phyloP scores from a whole-genome alignment of 2,113 vertebrate species.

The Leucopternis melanops region DNA sequence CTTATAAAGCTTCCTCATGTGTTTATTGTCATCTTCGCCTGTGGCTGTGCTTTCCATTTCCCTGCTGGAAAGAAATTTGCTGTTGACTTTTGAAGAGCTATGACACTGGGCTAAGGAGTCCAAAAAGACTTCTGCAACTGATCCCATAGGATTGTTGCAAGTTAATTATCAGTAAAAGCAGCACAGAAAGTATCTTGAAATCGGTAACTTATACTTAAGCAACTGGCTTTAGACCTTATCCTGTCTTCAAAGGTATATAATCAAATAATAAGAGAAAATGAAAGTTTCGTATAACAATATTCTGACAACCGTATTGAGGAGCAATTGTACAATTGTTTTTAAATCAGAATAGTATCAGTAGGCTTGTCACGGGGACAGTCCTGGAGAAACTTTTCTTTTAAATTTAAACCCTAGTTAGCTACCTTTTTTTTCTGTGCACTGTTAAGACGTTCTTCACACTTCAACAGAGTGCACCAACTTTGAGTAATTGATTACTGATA shows the following conservation, averaged over 20 bases:
- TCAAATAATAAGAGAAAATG: not conserved
- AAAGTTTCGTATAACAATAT: not conserved
- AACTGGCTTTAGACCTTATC: not conserved
- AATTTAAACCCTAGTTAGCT: not conserved
- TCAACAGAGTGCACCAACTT: not conserved
- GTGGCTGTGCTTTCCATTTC: not conserved
- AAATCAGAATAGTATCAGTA: not conserved
- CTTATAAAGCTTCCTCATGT: not conserved
- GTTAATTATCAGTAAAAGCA: not conserved
- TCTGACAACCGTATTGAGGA: not conserved
- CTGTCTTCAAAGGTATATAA: not conserved
- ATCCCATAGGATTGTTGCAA: not conserved
- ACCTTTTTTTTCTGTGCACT: not conserved
- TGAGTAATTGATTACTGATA: not conserved
- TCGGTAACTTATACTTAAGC: not conserved
- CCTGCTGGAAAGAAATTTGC: not conserved
- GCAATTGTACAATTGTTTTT: not conserved
- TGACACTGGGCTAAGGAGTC: not conserved
- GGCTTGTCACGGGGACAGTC: not conserved
- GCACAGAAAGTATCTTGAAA: not conserved
- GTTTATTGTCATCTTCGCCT: not conserved
- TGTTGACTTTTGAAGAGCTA: not conserved
- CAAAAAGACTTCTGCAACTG: not conserved
- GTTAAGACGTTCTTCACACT: not conserved
- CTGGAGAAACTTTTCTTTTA: not conserved